phyloP scores from a whole-genome alignment of 2,888 invertebrate species.

The Phytoseiulus persimilis region DNA sequence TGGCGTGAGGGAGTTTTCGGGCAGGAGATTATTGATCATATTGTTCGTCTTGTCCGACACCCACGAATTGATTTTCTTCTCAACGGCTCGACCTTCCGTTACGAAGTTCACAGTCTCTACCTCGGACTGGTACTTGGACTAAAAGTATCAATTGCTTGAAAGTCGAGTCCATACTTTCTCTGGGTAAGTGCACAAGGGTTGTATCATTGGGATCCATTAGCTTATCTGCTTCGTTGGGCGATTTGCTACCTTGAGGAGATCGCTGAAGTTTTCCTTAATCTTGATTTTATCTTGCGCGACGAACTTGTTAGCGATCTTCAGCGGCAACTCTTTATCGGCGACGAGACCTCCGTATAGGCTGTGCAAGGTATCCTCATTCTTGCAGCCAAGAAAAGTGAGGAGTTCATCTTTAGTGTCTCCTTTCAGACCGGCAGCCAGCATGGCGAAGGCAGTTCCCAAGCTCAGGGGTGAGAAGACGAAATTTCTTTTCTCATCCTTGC shows the following conservation, averaged over 20 bases:
- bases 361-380: not conserved
- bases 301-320: slow-evolving; percentile 20
- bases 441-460: slow-evolving; percentile 16
- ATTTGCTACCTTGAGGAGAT: not conserved
- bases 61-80: not conserved
- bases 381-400: not conserved
- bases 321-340: not conserved
- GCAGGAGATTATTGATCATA: slow-evolving; percentile 7
- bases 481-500: slow-evolving; percentile 6
- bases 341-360: not conserved
- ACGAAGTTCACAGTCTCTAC: slow-evolving; percentile 12
- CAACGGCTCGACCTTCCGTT: not conserved
- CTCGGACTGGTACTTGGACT: slow-evolving; percentile 14
- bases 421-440: slow-evolving; percentile 17
- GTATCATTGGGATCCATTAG: too few species aligned
- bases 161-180: too few species aligned
- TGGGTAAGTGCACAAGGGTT: too few species aligned
- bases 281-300: not conserved
- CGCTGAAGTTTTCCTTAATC: not conserved
- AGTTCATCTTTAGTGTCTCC: slow-evolving; percentile 20
- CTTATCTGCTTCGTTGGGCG: not conserved
- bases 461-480: slow-evolving; percentile 33
- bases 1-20: not conserved
- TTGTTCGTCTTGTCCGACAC: not conserved
- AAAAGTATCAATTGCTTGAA: too few species aligned